Evolutionary conservation across 2,113 vertebrate species (phyloP).

Genomic region (Uropsilus gracilis): DNA sequence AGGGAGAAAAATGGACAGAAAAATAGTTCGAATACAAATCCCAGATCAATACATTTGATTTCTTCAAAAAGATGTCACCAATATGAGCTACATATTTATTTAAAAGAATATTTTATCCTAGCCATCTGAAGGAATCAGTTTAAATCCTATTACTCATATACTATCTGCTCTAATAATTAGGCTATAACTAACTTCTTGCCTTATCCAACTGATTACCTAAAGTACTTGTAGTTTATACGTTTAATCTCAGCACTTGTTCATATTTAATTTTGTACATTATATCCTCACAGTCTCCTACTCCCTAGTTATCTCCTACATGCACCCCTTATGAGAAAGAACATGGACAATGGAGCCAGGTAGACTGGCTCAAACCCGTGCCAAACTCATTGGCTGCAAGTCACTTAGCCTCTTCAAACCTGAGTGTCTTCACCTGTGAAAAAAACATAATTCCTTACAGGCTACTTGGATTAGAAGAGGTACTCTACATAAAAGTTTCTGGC

Average conservation of each 20-base stretch:
- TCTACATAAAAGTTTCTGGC: neutral
- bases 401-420: neutral
- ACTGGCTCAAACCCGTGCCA: neutral
- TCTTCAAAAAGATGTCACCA: neutral
- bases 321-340: neutral
- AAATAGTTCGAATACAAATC: neutral
- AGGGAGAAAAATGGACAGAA: neutral
- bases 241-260: neutral
- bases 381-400: neutral
- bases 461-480: neutral
- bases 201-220: neutral
- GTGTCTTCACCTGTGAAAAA: neutral
- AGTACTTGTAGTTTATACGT: neutral
- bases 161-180: neutral
- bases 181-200: neutral
- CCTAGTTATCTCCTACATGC: neutral
- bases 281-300: neutral
- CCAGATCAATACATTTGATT: neutral
- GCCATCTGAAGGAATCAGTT: neutral
- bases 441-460: neutral
- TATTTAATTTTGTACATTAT: neutral
- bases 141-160: neutral
- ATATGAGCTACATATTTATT: neutral
- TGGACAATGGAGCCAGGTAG: neutral
- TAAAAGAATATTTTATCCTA: neutral